Evolutionary conservation across 2,888 invertebrate genomes (phyloP).

Genomic region (Rhingia campestris): DNA sequence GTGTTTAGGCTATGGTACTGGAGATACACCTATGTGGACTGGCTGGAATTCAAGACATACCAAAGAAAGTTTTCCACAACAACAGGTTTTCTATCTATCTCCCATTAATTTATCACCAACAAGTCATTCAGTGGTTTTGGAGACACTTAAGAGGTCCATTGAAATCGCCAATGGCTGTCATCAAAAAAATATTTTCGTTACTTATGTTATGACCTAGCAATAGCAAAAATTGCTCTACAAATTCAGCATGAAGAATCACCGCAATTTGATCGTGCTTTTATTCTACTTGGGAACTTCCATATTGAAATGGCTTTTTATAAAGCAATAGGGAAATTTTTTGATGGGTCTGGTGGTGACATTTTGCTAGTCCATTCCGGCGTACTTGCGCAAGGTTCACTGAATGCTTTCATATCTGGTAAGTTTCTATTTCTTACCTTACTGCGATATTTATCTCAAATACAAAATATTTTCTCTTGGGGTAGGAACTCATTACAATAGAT

Average conservation of each 20-base stretch:
- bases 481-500: slow-evolving; percentile 39
- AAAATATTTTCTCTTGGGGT: not conserved
- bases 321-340: slow-evolving; percentile 4
- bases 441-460: not conserved
- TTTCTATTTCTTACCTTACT: not conserved
- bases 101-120: slow-evolving; percentile 10
- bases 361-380: not conserved
- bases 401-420: slow-evolving; percentile 23
- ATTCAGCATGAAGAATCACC: slow-evolving; percentile 16
- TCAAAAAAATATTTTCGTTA: slow-evolving; percentile 2
- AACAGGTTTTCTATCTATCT: slow-evolving; percentile 23
- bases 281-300: slow-evolving; percentile 1
- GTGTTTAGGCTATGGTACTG: not conserved
- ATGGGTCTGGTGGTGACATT: slow-evolving; percentile 1
- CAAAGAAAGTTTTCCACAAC: slow-evolving; percentile 17
- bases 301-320: slow-evolving; percentile 10
- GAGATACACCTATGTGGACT: slow-evolving; percentile 1
- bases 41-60: slow-evolving; percentile 9
- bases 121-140: not conserved
- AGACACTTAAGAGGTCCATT: not conserved
- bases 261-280: slow-evolving; percentile 2
- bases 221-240: slow-evolving; percentile 1
- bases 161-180: not conserved
- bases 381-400: slow-evolving; percentile 18
- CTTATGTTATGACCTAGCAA: too few species aligned